phyloP scores from a whole-genome alignment of 2,797 vertebrate species.

The Manis pentadactyla region DNA sequence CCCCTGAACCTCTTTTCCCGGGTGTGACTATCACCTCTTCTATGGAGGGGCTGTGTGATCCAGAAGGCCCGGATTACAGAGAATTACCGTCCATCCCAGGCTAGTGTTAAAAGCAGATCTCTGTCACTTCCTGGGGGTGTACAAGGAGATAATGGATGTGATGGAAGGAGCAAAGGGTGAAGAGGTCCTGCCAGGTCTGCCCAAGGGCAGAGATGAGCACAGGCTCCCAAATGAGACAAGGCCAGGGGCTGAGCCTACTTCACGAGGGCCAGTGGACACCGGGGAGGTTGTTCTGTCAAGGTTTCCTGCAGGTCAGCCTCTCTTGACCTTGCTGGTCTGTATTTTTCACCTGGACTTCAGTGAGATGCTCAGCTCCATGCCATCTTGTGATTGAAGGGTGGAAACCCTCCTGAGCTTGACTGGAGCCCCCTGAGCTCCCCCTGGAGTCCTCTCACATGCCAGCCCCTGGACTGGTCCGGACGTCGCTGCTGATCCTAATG shows the following conservation, averaged over 20 bases:
- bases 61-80: not conserved
- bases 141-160: too few relatives aligned
- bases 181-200: not conserved
- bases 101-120: not conserved
- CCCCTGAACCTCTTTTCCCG: not conserved
- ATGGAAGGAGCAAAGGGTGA: not conserved
- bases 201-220: not conserved
- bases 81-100: not conserved
- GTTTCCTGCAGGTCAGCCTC: not conserved
- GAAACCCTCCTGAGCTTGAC: not conserved
- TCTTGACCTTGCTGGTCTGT: not conserved
- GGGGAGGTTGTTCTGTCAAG: not conserved
- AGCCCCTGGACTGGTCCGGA: too few relatives aligned
- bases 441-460: not conserved
- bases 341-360: not conserved
- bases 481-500: not conserved
- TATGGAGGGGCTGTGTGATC: rapidly evolving
- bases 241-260: not conserved
- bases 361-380: rapidly evolving
- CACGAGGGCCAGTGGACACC: not conserved
- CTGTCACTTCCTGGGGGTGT: too few relatives aligned
- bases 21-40: rapidly evolving
- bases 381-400: not conserved
- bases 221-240: too few relatives aligned
- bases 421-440: not conserved